Base-by-base conservation (phyloP, 2,797 vertebrate genomes). In the Limosa lapponica region DNA sequence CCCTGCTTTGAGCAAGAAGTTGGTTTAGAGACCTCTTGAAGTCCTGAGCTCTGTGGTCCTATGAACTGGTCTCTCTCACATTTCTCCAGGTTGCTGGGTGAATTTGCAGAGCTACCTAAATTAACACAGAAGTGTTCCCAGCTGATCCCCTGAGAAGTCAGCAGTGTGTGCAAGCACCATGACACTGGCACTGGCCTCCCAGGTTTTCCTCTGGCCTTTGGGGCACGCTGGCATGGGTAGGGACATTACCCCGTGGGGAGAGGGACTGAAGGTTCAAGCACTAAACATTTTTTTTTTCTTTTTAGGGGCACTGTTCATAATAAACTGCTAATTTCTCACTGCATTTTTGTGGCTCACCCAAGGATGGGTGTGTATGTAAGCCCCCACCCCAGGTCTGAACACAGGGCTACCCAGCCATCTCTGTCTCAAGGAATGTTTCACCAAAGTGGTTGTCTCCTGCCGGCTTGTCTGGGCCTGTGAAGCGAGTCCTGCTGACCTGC, bases 401-500 rank as follows among this genome's bases (percentile, higher is more conserved):
- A 49, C 1, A 0, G 41, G 27, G 65, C 34, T 85, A 44, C 85
- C 77, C 67, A 69, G 67, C 27, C 72, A 34, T 37, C 16, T 85
- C 54, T 1, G 2, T 24, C 74, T 64, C 4, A 2, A 81, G 67
- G 80, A 92, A 91, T 48, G 62, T 78, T 87, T 91, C 49, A 43
- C 64, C 6, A 15, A 90, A 89, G 48, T 51, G 34, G 25, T 46
- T 82, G 65, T 58, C 71, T 94, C 81, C 79, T 87, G 28, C 6
- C 34, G 23, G 41, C 65, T 79, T 94, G 92, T 79, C 87, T 87
- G 84, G 62, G 64, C 82, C 65, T 86, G 82, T 7, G 1, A 39
- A 88, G 46, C 52, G 67, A 71, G 84, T 73, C 82, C 55, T 94
- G 58, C 58, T 91, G 89, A 87, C 82, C 84, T 74, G 77, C 36